Evolutionary conservation across 2,888 invertebrate genomes (phyloP).

Genomic region (Idaea dimidiata): DNA sequence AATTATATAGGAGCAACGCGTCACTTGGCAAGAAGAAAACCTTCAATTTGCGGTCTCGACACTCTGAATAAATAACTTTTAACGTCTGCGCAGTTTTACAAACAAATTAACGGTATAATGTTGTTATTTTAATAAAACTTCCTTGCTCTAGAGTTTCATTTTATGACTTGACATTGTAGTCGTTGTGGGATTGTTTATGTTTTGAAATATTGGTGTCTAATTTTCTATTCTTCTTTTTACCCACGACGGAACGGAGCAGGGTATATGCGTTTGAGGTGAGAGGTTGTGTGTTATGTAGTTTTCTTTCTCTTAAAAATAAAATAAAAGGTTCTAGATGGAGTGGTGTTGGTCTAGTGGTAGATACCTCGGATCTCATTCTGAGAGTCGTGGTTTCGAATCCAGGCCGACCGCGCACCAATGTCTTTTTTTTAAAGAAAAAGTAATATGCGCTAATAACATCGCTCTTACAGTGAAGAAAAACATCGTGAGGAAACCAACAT

Average conservation of each 20-base stretch:
- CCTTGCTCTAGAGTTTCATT: constrained; percentile 60
- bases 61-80: constrained; percentile 76
- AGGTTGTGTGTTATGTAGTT: too few species aligned
- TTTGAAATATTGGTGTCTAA: constrained; percentile 42
- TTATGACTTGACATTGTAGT: constrained; percentile 63
- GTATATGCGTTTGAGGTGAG: too few species aligned
- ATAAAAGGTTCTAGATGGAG: too few species aligned
- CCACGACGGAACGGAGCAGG: background rate
- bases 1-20: constrained; percentile 68
- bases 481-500: too few species aligned
- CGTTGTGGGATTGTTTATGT: constrained; percentile 64
- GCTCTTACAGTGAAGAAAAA: too few species aligned
- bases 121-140: constrained; percentile 79
- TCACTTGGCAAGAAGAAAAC: constrained; percentile 58
- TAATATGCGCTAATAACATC: too few species aligned
- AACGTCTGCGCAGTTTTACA: constrained; percentile 78
- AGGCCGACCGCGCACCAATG: too few species aligned
- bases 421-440: too few species aligned
- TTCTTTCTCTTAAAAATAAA: too few species aligned
- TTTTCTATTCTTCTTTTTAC: background rate
- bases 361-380: too few species aligned
- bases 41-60: constrained; percentile 56
- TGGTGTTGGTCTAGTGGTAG: too few species aligned
- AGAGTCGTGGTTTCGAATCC: too few species aligned
- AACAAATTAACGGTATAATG: constrained; percentile 78